These are phyloP conservation scores for Calephelis perditalis DNA, from an alignment of 2,888 invertebrate species.

Conservation along the genomic window DNA sequence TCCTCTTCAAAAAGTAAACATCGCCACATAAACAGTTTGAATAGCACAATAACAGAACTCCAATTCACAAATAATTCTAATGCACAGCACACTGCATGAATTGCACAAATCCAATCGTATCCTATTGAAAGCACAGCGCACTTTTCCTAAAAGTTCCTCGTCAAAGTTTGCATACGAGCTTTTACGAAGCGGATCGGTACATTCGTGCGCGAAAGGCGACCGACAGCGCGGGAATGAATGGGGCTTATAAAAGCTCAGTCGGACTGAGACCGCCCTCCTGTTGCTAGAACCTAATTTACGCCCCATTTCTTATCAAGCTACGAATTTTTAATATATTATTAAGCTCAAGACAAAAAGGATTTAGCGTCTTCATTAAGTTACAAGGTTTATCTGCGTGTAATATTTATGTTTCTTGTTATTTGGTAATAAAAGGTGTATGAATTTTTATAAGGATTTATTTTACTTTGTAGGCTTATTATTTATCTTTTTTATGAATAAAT, in stretches of 20 bases:
- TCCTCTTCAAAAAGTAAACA: neutral
- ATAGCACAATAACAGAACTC: neutral
- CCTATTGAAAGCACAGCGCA: conserved; percentile 22
- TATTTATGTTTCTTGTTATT: neutral
- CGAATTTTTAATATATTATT: conserved; percentile 15
- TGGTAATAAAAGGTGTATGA: neutral
- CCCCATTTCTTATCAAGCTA: conserved; percentile 26
- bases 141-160: conserved; percentile 25
- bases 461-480: neutral
- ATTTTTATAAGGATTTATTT: neutral
- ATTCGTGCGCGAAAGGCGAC: conserved; percentile 21
- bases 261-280: conserved; percentile 43
- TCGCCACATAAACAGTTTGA: conserved; percentile 14
- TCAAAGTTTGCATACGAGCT: conserved; percentile 24
- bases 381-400: neutral
- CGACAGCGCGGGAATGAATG: conserved; percentile 26
- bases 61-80: conserved; percentile 22
- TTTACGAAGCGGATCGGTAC: conserved; percentile 3
- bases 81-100: conserved; percentile 27
- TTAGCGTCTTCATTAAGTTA: neutral
- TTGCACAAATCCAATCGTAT: conserved; percentile 28
- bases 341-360: conserved; percentile 3
- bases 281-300: conserved; percentile 38
- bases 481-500: no score
- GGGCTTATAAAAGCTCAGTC: conserved; percentile 11